phyloP scores from a whole-genome alignment of 2,113 vertebrate species.

The Neopipo cinnamomea region DNA sequence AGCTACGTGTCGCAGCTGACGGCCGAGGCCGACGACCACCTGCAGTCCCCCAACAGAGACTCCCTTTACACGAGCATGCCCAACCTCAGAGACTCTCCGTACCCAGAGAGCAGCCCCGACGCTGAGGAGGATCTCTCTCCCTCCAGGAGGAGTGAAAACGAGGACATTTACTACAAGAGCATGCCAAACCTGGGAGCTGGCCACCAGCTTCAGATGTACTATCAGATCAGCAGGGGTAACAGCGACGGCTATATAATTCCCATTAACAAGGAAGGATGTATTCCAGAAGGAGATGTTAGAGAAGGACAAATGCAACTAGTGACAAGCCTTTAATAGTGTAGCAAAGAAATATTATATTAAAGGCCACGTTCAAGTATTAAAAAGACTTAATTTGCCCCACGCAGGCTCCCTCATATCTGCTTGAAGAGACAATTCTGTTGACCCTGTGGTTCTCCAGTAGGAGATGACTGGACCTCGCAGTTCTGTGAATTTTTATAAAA shows the following conservation, averaged over 20 bases:
- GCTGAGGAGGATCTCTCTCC: constrained; percentile 91
- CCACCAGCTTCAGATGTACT: constrained; percentile 93
- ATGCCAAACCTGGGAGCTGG: constrained; percentile 96
- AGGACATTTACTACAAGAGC: constrained; percentile 99
- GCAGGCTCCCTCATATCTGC: constrained; percentile 65
- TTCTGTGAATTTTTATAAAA: constrained; percentile 86
- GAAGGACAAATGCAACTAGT: constrained; percentile 99
- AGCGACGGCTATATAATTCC: constrained; percentile 97
- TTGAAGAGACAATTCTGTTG: constrained; percentile 66
- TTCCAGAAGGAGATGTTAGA: constrained; percentile 93
- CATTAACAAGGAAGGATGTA: constrained; percentile 91
- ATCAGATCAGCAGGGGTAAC: constrained; percentile 93
- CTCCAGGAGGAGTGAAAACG: constrained; percentile 89
- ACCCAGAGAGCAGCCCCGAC: constrained; percentile 90
- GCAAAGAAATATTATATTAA: constrained; percentile 75
- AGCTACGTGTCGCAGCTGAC: constrained; percentile 89
- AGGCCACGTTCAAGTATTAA: constrained; percentile 73
- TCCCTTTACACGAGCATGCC: constrained; percentile 99
- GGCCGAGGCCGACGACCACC: constrained; percentile 83
- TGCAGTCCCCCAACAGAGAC: constrained; percentile 97
- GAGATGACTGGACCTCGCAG: constrained; percentile 78
- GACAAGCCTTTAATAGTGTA: constrained; percentile 93
- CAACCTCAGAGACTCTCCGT: constrained; percentile 96
- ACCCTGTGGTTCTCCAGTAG: constrained; percentile 77
- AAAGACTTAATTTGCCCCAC: constrained; percentile 58